phyloP scores from a whole-genome alignment of 2,888 invertebrate species.

The Protodeltote pygarga region DNA sequence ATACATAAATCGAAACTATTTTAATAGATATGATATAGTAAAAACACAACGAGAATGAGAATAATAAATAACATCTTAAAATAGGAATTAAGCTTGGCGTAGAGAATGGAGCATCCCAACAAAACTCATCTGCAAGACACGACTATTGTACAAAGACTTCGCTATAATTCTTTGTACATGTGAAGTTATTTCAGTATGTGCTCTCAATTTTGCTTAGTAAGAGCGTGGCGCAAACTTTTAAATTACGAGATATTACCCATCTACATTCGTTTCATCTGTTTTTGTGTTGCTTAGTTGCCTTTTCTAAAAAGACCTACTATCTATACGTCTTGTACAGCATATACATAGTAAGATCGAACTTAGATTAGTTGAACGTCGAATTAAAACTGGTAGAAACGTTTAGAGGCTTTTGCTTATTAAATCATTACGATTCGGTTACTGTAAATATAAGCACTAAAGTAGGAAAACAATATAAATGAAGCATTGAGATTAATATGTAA shows the following conservation, averaged over 20 bases:
- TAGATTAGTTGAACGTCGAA: constrained; percentile 41
- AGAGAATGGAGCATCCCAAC: constrained; percentile 31
- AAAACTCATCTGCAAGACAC: constrained; percentile 36
- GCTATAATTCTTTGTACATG: constrained; percentile 43
- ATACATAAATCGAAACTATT: constrained; percentile 18
- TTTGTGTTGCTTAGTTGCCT: constrained; percentile 47
- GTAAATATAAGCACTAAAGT: constrained; percentile 45
- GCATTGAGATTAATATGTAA: constrained; percentile 10
- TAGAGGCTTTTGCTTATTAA: constrained; percentile 48
- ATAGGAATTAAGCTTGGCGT: constrained; percentile 25
- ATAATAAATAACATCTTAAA: constrained; percentile 29
- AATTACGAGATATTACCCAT: constrained; percentile 32
- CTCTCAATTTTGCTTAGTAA: constrained; percentile 37
- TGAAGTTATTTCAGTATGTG: constrained; percentile 27
- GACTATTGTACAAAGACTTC: constrained; percentile 40
- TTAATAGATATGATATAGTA: constrained; percentile 23
- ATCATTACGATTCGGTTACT: constrained; percentile 38
- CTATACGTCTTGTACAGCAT: constrained; percentile 47
- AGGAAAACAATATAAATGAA: constrained; percentile 11
- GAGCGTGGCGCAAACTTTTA: constrained; percentile 52
- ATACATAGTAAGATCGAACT: constrained; percentile 37
- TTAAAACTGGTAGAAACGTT: constrained; percentile 33
- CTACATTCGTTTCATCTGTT: constrained; percentile 46
- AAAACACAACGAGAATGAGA: constrained; percentile 29
- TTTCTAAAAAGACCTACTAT: constrained; percentile 43